A percentile compares a stretch with the other conserved stretches of the same genome.
Conservation (phyloP, 2,797 vertebrate species). For the Oryzias dopingdopingensis region DNA sequence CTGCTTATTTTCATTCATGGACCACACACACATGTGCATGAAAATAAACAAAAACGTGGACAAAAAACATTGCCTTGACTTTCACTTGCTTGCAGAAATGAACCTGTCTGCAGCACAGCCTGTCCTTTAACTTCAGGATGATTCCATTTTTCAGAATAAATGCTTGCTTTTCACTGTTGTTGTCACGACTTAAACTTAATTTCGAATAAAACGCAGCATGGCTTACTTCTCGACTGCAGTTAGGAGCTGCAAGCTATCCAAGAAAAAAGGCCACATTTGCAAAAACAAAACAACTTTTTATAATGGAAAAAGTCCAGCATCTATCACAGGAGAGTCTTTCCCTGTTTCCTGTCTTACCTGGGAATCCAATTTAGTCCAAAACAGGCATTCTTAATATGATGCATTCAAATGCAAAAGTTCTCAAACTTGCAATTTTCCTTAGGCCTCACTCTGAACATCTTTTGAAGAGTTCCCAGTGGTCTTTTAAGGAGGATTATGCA, state of each 20-base stretch:
- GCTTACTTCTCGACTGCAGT: too few relatives aligned
- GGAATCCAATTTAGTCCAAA: too few relatives aligned
- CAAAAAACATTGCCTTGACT: slow-evolving; percentile 33
- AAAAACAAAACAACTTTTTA: not conserved
- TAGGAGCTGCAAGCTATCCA: not conserved
- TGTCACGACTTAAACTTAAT: too few relatives aligned
- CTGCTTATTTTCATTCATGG: slow-evolving; percentile 71
- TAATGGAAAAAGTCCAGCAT: too few relatives aligned
- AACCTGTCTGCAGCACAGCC: slow-evolving; percentile 23
- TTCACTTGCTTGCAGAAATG: slow-evolving; percentile 46
- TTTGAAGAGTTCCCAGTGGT: too few relatives aligned
- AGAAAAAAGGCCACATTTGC: not conserved
- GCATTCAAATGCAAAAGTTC: not conserved
- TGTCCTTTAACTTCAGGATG: slow-evolving; percentile 3
- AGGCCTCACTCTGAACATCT: too few relatives aligned
- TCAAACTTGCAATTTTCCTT: not conserved
- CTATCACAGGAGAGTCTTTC: too few relatives aligned
- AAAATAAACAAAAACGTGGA: slow-evolving; percentile 38
- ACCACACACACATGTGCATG: slow-evolving; percentile 65
- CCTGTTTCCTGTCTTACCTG: too few relatives aligned
- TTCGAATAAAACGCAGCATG: too few relatives aligned
- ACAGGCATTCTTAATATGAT: not conserved
- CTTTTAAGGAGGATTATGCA: too few relatives aligned
- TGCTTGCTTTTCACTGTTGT: too few relatives aligned
- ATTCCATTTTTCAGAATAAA: not conserved